A percentile compares a stretch with the other conserved stretches of the same genome.
Conservation (phyloP, 2,113 vertebrate genomes). For the Phoenicopterus ruber region DNA sequence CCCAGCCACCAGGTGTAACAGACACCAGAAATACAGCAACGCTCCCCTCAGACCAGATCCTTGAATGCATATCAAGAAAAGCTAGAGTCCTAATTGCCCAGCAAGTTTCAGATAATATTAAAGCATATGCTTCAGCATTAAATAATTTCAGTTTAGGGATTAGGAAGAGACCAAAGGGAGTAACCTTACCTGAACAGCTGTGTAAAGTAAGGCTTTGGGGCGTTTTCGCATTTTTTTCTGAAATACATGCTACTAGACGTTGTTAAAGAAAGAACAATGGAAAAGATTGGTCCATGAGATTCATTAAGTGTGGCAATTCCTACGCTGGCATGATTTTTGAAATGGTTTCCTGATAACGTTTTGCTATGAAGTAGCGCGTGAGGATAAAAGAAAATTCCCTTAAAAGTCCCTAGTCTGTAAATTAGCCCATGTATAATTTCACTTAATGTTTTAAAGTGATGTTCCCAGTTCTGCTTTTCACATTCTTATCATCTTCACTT, state of each 20-base stretch:
- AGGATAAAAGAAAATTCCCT: slow-evolving; percentile 27
- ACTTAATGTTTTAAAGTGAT: slow-evolving; percentile 10
- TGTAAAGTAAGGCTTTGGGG: not conserved
- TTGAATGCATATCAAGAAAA: not conserved
- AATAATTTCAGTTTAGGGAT: slow-evolving; percentile 14
- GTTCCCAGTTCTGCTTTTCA: slow-evolving; percentile 9
- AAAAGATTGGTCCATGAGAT: not conserved
- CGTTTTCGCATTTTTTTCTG: not conserved
- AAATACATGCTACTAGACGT: not conserved
- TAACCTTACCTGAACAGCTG: slow-evolving; percentile 28
- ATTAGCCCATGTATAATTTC: slow-evolving; percentile 15
- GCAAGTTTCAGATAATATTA: slow-evolving; percentile 24
- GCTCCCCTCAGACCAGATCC: not conserved
- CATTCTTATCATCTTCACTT: not conserved
- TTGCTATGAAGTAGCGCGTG: not conserved
- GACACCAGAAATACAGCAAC: not conserved
- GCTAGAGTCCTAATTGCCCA: not conserved
- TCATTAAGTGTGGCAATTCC: slow-evolving; percentile 17
- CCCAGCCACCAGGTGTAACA: not conserved
- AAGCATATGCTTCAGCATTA: slow-evolving; percentile 21
- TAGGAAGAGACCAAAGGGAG: slow-evolving; percentile 14
- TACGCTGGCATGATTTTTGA: not conserved
- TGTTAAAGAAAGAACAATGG: slow-evolving; percentile 22
- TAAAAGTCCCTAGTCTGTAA: not conserved
- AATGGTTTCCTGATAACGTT: slow-evolving; percentile 34